Evolutionary conservation across 2,888 invertebrate genomes (phyloP), one percentile per base, ranked within the genome.

Genomic region (Sthenelais limicola): DNA sequence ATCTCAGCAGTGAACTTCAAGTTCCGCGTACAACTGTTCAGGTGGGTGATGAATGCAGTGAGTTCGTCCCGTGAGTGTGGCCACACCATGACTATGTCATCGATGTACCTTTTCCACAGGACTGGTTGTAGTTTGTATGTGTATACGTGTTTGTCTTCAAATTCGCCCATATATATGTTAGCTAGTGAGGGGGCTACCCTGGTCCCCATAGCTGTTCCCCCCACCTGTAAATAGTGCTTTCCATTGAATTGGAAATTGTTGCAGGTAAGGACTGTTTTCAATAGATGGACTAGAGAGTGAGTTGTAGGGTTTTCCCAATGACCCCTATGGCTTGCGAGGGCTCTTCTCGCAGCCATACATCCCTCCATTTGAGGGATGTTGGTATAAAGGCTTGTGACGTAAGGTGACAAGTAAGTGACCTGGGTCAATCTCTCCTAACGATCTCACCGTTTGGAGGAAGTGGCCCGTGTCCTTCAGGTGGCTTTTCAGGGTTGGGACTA

Each of bases 231-330:
- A 48, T 67, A 67, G 24, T 67, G 43, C 24, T 67, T 26, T 3
- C 67, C 67, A 47, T 67, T 67, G n/a, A 67, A 67, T 9, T 67
- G 26, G 26, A 67, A 67, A 32, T 67, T 67, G 28, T 67, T 67
- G 26, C 12, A 47, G 18, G 4, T 15, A 15, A 67, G 48, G 15
- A 67, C 67, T 26, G 47, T 30, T 15, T 24, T 67, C 47, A 67
- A 48, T 12, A 67, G 28, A 4, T 12, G 21, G 35, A 67, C 21
- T 15, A 67, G 2, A 3, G 12, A 7, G 12, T n/a, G 28, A 5
- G 47, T 47, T 67, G 43, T 5, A n/a, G 9, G 67, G 67, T 43
- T 12, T 7, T 7, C 24, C 35, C 4, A 18, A 15, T 30, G 12
- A 21, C 30, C 30, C 5, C 54, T 9, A 32, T 15, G 32, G 9